Evolutionary conservation across 2,113 vertebrate species (phyloP).

Genomic region (Callocephalon fimbriatum): DNA sequence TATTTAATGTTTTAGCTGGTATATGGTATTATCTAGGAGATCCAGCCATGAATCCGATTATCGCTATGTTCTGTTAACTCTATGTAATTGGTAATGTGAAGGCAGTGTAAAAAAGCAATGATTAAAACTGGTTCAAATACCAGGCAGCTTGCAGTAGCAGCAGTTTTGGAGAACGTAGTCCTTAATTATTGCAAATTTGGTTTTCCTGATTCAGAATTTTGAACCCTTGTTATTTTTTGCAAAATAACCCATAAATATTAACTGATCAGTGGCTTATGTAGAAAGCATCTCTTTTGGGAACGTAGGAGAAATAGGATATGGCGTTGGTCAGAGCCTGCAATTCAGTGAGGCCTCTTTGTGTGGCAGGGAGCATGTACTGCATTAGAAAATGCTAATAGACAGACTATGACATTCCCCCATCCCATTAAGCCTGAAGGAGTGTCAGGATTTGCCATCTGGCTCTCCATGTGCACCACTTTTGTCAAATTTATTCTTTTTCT

Average conservation of each 20-base stretch:
- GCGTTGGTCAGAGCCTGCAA: not conserved
- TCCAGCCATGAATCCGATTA: not conserved
- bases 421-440: not conserved
- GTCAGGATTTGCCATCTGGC: constrained; percentile 14
- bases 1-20: not conserved
- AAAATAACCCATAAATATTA: not conserved
- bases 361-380: not conserved
- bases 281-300: not conserved
- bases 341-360: not conserved
- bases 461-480: not conserved
- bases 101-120: not conserved
- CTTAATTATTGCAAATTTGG: not conserved
- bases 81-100: not conserved
- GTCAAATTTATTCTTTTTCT: not conserved
- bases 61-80: not conserved
- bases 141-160: not conserved
- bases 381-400: not conserved
- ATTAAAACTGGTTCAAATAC: not conserved
- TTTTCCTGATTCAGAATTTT: not conserved
- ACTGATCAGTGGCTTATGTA: not conserved
- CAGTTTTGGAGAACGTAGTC: not conserved
- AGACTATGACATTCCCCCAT: not conserved
- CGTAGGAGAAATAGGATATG: not conserved
- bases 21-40: not conserved
- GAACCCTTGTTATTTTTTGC: not conserved